Conservation (phyloP, 1,140 invertebrate genomes). For the Planococcus citri region DNA sequence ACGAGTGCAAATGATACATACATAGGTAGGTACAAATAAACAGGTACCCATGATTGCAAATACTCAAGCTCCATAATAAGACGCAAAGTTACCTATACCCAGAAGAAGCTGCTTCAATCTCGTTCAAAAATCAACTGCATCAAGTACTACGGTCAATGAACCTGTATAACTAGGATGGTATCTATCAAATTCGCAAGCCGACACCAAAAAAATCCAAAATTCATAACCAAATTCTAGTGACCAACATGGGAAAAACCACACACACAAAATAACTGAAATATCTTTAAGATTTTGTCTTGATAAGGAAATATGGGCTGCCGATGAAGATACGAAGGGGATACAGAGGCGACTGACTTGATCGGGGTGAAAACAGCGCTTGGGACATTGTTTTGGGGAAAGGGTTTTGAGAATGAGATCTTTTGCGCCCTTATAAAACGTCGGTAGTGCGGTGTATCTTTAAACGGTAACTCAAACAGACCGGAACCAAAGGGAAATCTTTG, state of each 20-base stretch:
- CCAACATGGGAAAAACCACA: background rate
- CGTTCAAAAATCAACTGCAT: too few species aligned
- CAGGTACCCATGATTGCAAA: too few species aligned
- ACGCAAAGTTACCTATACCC: too few species aligned
- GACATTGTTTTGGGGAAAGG: background rate
- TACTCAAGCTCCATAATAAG: too few species aligned
- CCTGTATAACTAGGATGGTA: too few species aligned
- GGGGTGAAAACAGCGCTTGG: background rate
- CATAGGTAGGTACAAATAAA: too few species aligned
- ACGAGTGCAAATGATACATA: too few species aligned
- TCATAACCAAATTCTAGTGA: background rate
- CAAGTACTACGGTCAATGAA: too few species aligned
- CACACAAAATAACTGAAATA: background rate
- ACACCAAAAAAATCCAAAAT: background rate
- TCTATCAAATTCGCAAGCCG: too few species aligned
- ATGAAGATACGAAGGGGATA: background rate
- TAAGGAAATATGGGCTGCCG: background rate
- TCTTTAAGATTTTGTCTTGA: background rate
- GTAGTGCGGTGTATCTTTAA: slow-evolving; percentile 19
- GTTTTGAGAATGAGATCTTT: slow-evolving; percentile 11
- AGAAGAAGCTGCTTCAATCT: too few species aligned
- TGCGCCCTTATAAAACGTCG: slow-evolving; percentile 17
- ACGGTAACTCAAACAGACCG: slow-evolving; percentile 19
- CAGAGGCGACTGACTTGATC: background rate
- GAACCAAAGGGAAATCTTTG: slow-evolving; percentile 15